Conservation (phyloP, 2,888 invertebrate genomes). For the Ptilodon capucinus region DNA sequence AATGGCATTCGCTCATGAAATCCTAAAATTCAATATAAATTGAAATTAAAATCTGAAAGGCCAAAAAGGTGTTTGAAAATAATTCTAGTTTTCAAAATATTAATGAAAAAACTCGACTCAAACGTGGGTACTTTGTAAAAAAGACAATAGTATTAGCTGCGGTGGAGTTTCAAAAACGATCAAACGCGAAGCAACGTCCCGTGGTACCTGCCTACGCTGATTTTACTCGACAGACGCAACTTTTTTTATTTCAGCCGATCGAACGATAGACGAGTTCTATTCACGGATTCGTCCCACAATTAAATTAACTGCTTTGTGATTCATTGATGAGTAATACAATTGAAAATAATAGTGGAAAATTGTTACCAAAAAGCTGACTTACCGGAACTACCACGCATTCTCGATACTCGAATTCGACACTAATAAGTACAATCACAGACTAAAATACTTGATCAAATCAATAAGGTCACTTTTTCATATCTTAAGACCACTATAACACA, state of each 20-base stretch:
- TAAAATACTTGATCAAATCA: slow-evolving; percentile 21
- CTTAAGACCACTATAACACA: slow-evolving; percentile 42
- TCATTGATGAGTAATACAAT: slow-evolving; percentile 21
- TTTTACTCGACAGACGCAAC: slow-evolving; percentile 9
- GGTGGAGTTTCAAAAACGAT: no score
- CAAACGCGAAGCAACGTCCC: no score
- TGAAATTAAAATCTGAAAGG: no score
- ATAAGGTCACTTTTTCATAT: slow-evolving; percentile 36
- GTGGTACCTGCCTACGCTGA: slow-evolving; percentile 1
- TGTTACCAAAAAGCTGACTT: slow-evolving; percentile 21
- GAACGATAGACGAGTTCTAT: slow-evolving; percentile 37
- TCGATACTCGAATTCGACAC: slow-evolving; percentile 2
- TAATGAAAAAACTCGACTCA: neutral
- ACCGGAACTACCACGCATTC: slow-evolving; percentile 36
- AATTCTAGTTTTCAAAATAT: no score
- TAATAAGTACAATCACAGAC: slow-evolving; percentile 19
- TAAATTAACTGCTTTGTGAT: slow-evolving; percentile 26
- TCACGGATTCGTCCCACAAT: slow-evolving; percentile 36
- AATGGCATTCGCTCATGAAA: no score
- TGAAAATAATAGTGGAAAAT: slow-evolving; percentile 6
- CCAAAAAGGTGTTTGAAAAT: no score
- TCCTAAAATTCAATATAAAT: no score
- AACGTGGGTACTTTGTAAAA: neutral
- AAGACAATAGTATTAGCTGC: no score
- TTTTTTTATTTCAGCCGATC: slow-evolving; percentile 38